A percentile compares a stretch with the other conserved stretches of the same genome.
Conservation (phyloP, 1,140 invertebrate genomes). For the Plutomurus gul region DNA sequence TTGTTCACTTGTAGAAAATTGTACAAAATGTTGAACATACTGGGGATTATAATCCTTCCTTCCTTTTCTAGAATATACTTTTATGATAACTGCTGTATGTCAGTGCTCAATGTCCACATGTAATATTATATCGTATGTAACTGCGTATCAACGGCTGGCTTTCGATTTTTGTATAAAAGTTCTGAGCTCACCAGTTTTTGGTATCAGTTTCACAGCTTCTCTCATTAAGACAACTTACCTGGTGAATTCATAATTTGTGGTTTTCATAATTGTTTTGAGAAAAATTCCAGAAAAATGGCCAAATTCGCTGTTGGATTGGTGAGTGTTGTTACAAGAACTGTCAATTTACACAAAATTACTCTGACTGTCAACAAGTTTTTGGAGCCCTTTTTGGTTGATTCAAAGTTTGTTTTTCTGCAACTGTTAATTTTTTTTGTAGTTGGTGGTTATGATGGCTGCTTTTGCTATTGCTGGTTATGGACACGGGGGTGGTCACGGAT, state of each 20-base stretch:
- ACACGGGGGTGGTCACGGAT: slow-evolving; percentile 12
- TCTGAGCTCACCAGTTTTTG: background rate
- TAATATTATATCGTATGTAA: background rate
- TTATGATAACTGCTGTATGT: too few species aligned
- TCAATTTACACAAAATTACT: background rate
- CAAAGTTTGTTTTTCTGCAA: background rate
- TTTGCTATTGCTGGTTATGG: background rate
- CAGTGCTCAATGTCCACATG: background rate
- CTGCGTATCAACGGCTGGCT: background rate
- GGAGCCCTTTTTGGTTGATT: background rate
- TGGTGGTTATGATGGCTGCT: slow-evolving; percentile 26
- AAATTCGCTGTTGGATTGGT: slow-evolving; percentile 36
- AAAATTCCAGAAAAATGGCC: background rate
- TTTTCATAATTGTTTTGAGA: background rate
- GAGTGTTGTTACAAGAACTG: background rate
- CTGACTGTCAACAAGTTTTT: background rate
- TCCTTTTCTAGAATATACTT: background rate
- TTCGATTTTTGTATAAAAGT: slow-evolving; percentile 38
- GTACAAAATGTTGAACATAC: too few species aligned
- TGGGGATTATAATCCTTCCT: background rate
- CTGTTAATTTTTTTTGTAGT: background rate
- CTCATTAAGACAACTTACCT: slow-evolving; percentile 10
- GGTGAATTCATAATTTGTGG: background rate
- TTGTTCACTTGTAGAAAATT: background rate
- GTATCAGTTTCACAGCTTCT: slow-evolving; percentile 9